Conservation (phyloP, 2,888 invertebrate species). For the Cheiracanthium punctorium region DNA sequence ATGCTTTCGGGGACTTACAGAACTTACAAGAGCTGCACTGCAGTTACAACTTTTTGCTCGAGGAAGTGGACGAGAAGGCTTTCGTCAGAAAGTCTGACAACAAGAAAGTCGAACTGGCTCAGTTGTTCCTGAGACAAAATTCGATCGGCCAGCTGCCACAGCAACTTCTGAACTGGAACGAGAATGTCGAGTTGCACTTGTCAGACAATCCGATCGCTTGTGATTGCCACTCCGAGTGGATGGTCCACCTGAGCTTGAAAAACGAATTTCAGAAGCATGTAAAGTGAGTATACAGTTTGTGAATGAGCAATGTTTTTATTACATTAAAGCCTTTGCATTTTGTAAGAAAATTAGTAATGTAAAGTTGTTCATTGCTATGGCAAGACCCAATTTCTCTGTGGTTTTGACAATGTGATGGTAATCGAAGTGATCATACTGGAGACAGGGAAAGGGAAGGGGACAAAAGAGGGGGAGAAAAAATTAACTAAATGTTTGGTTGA, state of each 20-base stretch:
- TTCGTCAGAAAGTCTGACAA: constrained; percentile 38
- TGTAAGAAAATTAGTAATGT: too few relatives aligned
- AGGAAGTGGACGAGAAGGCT: constrained; percentile 37
- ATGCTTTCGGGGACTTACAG: constrained; percentile 53
- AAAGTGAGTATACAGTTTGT: constrained; percentile 43
- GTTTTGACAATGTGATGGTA: too few relatives aligned
- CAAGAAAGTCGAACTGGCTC: constrained; percentile 16
- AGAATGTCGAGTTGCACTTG: constrained; percentile 34
- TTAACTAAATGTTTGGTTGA: too few relatives aligned
- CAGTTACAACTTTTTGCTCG: constrained; percentile 45
- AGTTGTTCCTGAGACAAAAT: constrained; percentile 52
- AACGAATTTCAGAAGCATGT: constrained; percentile 45
- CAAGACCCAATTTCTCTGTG: background rate
- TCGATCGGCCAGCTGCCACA: constrained; percentile 11
- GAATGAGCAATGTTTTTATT: too few relatives aligned
- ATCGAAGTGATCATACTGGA: too few relatives aligned
- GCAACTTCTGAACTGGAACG: constrained; percentile 43
- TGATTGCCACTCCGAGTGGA: constrained; percentile 54
- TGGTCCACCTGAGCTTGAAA: constrained; percentile 41
- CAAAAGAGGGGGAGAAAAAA: too few relatives aligned
- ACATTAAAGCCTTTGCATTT: too few relatives aligned
- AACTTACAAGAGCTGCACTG: constrained; percentile 56
- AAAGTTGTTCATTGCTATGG: too few relatives aligned
- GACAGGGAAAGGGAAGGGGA: too few relatives aligned
- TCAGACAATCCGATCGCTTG: constrained; percentile 50